Percentiles rank a stretch among this genome's conserved stretches.
Conservation (phyloP, 2,113 vertebrate genomes). For the Isichthys henryi region DNA sequence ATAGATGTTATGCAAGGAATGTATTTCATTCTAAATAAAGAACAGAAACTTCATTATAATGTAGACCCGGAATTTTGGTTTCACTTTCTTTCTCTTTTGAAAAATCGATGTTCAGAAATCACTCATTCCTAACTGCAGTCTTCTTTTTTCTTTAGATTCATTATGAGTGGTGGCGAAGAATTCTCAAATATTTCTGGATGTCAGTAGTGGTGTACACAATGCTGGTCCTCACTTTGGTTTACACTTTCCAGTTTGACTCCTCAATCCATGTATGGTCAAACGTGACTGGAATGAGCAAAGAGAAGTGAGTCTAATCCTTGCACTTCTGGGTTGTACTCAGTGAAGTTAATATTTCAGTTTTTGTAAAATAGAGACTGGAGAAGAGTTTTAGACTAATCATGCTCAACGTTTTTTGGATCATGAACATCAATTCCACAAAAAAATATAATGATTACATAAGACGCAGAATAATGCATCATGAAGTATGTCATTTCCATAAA, state of each 20-base stretch:
- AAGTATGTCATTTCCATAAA: background rate
- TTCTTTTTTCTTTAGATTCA: constrained; percentile 67
- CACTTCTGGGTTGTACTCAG: background rate
- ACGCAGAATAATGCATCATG: background rate
- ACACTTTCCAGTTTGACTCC: constrained; percentile 87
- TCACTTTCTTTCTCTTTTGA: background rate
- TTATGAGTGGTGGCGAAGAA: constrained; percentile 88
- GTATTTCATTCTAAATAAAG: background rate
- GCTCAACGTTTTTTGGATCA: background rate
- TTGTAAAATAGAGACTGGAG: background rate
- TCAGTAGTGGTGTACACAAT: constrained; percentile 95
- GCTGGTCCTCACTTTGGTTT: constrained; percentile 90
- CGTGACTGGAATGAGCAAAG: constrained; percentile 58
- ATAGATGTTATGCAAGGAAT: background rate
- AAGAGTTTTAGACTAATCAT: background rate
- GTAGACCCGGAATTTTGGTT: background rate
- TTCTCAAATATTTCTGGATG: constrained; percentile 98
- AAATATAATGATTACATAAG: background rate
- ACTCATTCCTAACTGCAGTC: background rate
- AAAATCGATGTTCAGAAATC: background rate
- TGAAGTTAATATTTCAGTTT: background rate
- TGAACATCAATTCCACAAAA: background rate
- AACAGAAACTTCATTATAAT: background rate
- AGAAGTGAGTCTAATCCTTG: constrained; percentile 62
- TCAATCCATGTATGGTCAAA: constrained; percentile 64